These are phyloP conservation scores for Hycleus phaleratus DNA, from an alignment of 1,140 invertebrate genomes.

Conservation along the genomic window DNA sequence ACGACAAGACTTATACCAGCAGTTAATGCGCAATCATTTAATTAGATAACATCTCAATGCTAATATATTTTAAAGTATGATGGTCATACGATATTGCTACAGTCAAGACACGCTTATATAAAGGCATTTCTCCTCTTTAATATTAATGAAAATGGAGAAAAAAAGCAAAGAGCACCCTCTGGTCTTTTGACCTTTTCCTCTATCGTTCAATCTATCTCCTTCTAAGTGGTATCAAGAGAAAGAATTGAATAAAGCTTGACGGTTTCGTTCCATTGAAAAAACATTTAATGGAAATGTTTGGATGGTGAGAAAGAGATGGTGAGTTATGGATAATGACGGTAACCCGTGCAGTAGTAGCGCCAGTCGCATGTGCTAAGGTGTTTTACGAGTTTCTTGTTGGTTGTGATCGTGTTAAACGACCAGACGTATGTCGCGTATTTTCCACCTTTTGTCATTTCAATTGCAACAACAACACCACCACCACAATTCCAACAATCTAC, in stretches of 20 bases:
- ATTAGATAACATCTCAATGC: slow-evolving; percentile 25
- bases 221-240: no score
- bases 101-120: background rate
- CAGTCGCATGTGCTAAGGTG: slow-evolving; percentile 27
- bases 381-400: slow-evolving; percentile 20
- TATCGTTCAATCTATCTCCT: background rate
- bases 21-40: slow-evolving; percentile 24
- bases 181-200: background rate
- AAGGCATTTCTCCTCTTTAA: background rate
- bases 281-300: background rate
- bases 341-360: slow-evolving; percentile 25
- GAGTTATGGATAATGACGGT: slow-evolving; percentile 13
- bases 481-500: background rate
- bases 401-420: slow-evolving; percentile 8
- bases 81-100: slow-evolving; percentile 9
- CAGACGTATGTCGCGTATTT: background rate
- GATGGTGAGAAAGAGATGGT: slow-evolving; percentile 13
- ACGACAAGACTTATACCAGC: slow-evolving; percentile 19
- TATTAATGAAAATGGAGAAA: background rate
- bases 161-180: background rate
- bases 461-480: background rate
- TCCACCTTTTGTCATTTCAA: background rate
- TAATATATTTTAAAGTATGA: slow-evolving; percentile 16
- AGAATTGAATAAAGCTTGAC: slow-evolving; percentile 4
- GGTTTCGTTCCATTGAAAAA: background rate